These are phyloP conservation scores for Siphlonurus alternatus DNA, from an alignment of 2,888 invertebrate genomes.

Conservation along the genomic window DNA sequence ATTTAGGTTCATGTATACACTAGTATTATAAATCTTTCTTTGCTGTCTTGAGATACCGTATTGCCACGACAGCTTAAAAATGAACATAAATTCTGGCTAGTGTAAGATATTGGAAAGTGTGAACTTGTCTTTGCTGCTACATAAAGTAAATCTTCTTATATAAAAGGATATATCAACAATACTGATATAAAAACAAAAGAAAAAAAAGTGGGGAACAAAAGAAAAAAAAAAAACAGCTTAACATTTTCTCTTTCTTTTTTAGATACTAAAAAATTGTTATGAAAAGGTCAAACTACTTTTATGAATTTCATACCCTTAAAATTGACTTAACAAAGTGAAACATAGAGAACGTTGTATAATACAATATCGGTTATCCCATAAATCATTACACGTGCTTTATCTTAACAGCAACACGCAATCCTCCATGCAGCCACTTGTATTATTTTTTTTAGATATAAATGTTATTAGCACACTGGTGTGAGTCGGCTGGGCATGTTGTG, in stretches of 20 bases:
- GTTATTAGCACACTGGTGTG: no score
- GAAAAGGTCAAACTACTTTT: neutral
- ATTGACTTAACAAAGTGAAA: no score
- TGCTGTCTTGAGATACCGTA: neutral
- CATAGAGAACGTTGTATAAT: neutral
- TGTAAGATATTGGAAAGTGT: neutral
- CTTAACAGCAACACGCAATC: neutral
- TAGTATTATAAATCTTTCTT: no score
- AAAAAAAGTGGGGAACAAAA: neutral
- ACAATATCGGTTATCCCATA: neutral
- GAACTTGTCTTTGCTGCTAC: neutral
- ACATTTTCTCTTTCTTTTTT: no score
- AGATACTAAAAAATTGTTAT: neutral
- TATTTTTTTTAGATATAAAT: no score
- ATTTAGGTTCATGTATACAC: no score
- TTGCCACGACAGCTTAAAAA: constrained; percentile 3
- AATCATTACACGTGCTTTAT: neutral
- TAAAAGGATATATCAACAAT: neutral
- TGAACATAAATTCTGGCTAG: neutral
- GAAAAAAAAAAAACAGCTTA: neutral
- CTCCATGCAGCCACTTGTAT: no score
- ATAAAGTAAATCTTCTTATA: neutral
- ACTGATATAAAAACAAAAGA: neutral
- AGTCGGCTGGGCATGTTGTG: no score
- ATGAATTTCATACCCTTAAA: neutral